phyloP scores from a whole-genome alignment of 2,797 vertebrate species.

The Rhinella marina region DNA sequence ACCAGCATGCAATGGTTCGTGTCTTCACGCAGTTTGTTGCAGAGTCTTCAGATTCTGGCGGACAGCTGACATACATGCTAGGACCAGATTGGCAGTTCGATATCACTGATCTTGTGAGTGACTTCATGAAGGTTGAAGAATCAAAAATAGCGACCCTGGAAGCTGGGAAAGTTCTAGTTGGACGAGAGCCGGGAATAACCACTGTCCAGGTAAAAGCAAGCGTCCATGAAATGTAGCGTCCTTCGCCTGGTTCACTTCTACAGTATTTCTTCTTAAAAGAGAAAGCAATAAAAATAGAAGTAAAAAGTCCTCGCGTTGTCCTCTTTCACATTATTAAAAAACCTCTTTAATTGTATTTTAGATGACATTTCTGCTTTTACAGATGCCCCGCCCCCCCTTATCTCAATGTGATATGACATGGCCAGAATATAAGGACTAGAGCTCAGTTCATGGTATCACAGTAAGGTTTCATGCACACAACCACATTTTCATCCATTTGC shows the following conservation, averaged over 20 bases:
- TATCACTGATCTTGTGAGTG: constrained; percentile 89
- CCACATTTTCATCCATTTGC: too few relatives aligned
- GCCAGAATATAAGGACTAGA: too few relatives aligned
- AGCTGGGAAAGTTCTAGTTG: constrained; percentile 85
- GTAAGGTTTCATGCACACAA: too few relatives aligned
- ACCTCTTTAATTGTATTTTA: background rate
- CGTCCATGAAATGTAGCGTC: background rate
- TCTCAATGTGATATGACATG: too few relatives aligned
- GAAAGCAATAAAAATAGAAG: background rate
- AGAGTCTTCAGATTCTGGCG: constrained; percentile 79
- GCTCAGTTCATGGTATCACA: too few relatives aligned
- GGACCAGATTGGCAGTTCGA: constrained; percentile 94
- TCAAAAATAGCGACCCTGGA: constrained; percentile 84
- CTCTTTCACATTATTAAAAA: background rate
- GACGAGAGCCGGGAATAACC: constrained; percentile 89
- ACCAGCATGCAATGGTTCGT: constrained; percentile 87
- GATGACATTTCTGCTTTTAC: background rate
- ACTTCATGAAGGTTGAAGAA: constrained; percentile 93
- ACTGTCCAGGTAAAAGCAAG: constrained; percentile 83
- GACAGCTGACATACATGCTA: constrained; percentile 87
- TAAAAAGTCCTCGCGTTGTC: background rate
- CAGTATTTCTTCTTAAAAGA: background rate
- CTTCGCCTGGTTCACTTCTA: background rate
- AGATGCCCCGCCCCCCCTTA: too few relatives aligned
- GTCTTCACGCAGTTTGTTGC: constrained; percentile 95